Evolutionary conservation across 2,797 vertebrate genomes (phyloP), one percentile per base, ranked within the genome.

Genomic region (Halcyon smyrnensis): DNA sequence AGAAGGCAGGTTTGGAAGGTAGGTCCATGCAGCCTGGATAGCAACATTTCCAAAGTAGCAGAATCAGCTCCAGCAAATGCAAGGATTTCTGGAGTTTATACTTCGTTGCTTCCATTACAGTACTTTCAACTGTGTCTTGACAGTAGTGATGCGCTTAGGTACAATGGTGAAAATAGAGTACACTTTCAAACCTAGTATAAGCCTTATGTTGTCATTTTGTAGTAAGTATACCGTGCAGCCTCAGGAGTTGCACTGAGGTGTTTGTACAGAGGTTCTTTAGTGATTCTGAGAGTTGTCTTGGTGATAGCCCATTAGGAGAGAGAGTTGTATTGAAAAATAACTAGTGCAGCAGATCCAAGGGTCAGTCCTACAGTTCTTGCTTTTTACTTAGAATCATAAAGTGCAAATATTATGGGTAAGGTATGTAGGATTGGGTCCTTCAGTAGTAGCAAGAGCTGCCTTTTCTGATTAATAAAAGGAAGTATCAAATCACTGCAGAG

Each of bases 251-350:
- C 5, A 16, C 23, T 45, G 11, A 43, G 81, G 62, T 81, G 78
- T 75, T 62, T 43, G 64, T 41, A 3, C 54, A 6, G 59, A 59
- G 65, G 68, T 37, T 28, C 63, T 83, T 19, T 73, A 62, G 46
- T 30, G 65, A 60, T 78, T 79, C 67, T 16, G 36, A 21, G 79
- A 74, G 85, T 75, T 96, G 87, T 87, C 84, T 63, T 84, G 93
- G 95, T 95, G 95, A 87, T 82, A 37, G 90, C 81, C 78, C 86
- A 57, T 96, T 80, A 85, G 65, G 71, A 71, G 54, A 85, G 68
- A 32, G 84, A 64, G 86, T 64, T 74, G 77, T 82, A 30, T 63
- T 73, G 90, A 32, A 70, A 71, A 75, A 79, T 37, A 0, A 4
- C 34, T 65, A 3, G 73, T 56, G 48, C 62, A 34, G 90, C 50